Evolutionary conservation across 2,113 vertebrate species (phyloP).

Genomic region (Phalacrocorax aristotelis): DNA sequence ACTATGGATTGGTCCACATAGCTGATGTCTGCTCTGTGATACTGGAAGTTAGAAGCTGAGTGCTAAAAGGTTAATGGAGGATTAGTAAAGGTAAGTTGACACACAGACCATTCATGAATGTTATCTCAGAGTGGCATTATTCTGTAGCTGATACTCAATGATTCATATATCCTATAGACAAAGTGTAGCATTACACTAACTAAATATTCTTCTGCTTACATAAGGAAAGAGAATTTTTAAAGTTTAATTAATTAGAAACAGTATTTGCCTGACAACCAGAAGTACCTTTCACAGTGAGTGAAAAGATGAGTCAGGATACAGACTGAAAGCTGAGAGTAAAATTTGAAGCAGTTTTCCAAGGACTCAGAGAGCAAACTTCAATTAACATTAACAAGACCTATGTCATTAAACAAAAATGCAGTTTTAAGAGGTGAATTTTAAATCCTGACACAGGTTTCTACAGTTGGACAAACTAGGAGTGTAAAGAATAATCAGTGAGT

Average conservation of each 20-base stretch:
- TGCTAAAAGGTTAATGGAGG: background rate
- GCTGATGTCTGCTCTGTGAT: background rate
- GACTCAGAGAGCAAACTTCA: background rate
- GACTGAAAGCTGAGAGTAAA: background rate
- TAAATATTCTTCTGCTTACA: background rate
- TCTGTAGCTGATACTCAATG: background rate
- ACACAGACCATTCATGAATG: background rate
- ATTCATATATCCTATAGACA: background rate
- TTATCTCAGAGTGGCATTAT: background rate
- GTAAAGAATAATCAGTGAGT: background rate
- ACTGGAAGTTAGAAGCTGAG: background rate
- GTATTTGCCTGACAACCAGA: background rate
- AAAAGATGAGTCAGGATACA: background rate
- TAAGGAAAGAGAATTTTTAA: background rate
- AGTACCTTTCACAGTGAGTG: background rate
- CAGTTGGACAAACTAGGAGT: background rate
- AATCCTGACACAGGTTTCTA: background rate
- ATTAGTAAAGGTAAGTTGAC: background rate
- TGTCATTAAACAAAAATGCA: background rate
- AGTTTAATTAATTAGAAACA: slow-evolving; percentile 2
- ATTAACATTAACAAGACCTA: slow-evolving; percentile 1
- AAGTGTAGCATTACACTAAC: background rate
- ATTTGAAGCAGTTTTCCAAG: background rate
- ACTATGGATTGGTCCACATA: background rate
- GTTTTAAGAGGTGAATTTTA: slow-evolving; percentile 17